phyloP scores from a whole-genome alignment of 2,888 invertebrate genomes.

The Orgyia antiqua region DNA sequence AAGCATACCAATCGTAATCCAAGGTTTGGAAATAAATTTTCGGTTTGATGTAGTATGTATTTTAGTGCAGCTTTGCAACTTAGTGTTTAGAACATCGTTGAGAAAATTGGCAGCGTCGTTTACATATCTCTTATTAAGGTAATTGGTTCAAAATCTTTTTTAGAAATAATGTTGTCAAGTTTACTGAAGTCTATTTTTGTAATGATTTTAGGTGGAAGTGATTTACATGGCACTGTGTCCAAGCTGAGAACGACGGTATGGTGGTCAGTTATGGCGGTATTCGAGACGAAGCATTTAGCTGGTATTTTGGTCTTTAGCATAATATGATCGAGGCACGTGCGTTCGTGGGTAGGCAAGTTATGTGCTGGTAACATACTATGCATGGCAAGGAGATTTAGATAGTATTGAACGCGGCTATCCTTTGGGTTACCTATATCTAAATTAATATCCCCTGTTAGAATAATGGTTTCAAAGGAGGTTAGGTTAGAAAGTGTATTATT shows the following conservation, averaged over 20 bases:
- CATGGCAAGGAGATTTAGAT: not conserved
- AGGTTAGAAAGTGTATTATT: not conserved
- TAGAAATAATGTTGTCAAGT: too few species aligned
- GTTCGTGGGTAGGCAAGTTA: not conserved
- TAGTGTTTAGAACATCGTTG: too few species aligned
- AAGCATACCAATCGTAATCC: too few species aligned
- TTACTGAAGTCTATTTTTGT: too few species aligned
- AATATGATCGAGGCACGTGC: not conserved
- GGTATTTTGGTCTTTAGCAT: not conserved
- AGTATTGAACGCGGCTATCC: not conserved
- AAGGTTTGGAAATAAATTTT: too few species aligned
- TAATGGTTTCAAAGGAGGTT: not conserved
- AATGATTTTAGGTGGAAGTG: too few species aligned
- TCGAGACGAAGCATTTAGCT: not conserved
- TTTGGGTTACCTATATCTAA: not conserved
- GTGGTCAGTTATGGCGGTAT: not conserved
- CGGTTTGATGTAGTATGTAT: too few species aligned
- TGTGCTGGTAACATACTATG: not conserved
- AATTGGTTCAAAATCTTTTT: too few species aligned
- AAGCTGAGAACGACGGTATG: not conserved
- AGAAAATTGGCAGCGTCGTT: too few species aligned
- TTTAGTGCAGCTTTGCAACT: too few species aligned
- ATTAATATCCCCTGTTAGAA: not conserved
- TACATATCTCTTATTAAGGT: too few species aligned
- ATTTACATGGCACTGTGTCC: too few species aligned